These are phyloP conservation scores for Amia ocellicauda DNA, from an alignment of 2,113 vertebrate species.

Conservation along the genomic window DNA sequence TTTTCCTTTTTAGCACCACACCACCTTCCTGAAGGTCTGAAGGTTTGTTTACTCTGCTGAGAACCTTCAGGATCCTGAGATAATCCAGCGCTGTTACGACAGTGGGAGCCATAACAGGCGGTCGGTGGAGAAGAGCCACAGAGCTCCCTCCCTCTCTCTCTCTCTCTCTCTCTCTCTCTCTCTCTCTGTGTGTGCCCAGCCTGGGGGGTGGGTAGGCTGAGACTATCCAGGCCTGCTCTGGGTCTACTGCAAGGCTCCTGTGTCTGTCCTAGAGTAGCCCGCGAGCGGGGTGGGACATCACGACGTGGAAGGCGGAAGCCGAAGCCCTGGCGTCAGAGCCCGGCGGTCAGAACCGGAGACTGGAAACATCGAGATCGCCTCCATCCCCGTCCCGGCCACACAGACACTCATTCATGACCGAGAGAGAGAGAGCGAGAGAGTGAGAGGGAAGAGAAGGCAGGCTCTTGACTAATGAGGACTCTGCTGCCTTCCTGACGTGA, in stretches of 20 bases:
- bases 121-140: not conserved
- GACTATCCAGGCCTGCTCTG: not conserved
- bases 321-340: not conserved
- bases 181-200: no score
- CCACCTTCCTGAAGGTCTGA: not conserved
- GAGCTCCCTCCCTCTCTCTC: not conserved
- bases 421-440: conserved; percentile 1
- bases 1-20: no score
- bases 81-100: conserved; percentile 43
- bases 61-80: conserved; percentile 25
- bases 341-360: no score
- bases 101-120: conserved; percentile 41
- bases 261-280: no score
- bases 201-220: not conserved
- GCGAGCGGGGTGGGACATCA: not conserved
- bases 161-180: not conserved
- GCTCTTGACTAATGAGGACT: not conserved
- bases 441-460: not conserved
- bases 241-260: not conserved
- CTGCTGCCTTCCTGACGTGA: conserved; percentile 18
- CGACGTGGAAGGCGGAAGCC: not conserved
- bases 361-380: no score
- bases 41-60: conserved; percentile 37
- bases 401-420: no score
- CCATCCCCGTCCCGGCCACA: no score